These are phyloP conservation scores for Melozone crissalis DNA, from an alignment of 2,113 vertebrate species.

Conservation along the genomic window DNA sequence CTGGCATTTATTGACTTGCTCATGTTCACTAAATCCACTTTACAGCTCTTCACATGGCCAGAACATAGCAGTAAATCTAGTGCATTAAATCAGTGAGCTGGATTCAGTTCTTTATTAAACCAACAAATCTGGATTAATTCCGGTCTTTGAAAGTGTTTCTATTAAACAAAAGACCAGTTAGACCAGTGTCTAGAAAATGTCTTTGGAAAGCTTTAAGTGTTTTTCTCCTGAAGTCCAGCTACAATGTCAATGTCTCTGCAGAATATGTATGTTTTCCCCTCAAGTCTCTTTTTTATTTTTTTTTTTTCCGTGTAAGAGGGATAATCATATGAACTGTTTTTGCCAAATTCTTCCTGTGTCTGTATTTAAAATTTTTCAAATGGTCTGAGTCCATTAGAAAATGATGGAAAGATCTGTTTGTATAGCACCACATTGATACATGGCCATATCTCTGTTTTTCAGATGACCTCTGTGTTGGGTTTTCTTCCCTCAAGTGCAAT, in stretches of 20 bases:
- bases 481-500: not conserved
- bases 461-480: fast-evolving
- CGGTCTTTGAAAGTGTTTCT: not conserved
- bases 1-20: constrained; percentile 49
- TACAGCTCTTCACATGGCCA: constrained; percentile 35
- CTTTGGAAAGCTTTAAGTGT: not conserved
- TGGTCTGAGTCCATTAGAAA: not conserved
- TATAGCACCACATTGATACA: not conserved
- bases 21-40: constrained; percentile 40
- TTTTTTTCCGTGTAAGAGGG: not conserved
- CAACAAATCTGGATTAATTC: constrained; percentile 58
- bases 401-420: not conserved
- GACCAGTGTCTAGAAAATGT: not conserved
- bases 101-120: constrained; percentile 52
- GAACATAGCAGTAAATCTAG: constrained; percentile 31
- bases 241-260: not conserved
- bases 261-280: not conserved
- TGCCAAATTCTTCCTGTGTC: not conserved
- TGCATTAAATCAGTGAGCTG: constrained; percentile 41
- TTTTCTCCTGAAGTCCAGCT: not conserved
- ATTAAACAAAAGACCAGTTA: constrained; percentile 26
- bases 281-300: not conserved
- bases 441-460: not conserved
- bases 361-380: not conserved
- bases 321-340: not conserved